Conservation (phyloP, 2,797 vertebrate species). For the Margarornis squamiger region DNA sequence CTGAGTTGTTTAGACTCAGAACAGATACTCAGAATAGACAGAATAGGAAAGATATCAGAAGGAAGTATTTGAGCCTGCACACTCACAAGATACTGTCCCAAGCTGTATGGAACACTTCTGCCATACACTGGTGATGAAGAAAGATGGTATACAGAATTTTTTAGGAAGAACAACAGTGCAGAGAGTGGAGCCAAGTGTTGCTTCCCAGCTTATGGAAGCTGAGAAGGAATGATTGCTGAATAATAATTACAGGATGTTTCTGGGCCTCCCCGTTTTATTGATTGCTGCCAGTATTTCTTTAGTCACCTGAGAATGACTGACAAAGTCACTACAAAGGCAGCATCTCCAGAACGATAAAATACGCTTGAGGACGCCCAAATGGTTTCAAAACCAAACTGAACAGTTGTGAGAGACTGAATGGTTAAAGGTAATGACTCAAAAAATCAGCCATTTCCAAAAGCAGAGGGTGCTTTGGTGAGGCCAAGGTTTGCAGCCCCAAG, state of each 20-base stretch:
- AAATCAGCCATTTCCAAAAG: rapidly evolving
- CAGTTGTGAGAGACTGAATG: neutral
- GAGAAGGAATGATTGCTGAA: neutral
- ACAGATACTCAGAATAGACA: neutral
- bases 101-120: neutral
- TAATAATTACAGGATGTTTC: neutral
- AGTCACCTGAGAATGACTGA: neutral
- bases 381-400: neutral
- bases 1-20: constrained; percentile 11
- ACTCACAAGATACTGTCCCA: neutral
- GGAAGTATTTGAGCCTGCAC: neutral
- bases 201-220: neutral
- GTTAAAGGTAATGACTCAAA: neutral
- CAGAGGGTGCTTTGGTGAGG: neutral
- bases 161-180: neutral
- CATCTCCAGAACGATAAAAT: neutral
- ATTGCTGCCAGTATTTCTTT: neutral
- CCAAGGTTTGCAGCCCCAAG: rapidly evolving
- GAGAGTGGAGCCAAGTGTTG: neutral
- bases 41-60: neutral
- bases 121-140: neutral
- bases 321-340: neutral
- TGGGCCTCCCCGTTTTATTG: neutral
- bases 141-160: neutral
- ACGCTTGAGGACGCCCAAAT: neutral